Base-by-base conservation (phyloP, 1,140 invertebrate genomes). In the Globodera ellingtonae region DNA sequence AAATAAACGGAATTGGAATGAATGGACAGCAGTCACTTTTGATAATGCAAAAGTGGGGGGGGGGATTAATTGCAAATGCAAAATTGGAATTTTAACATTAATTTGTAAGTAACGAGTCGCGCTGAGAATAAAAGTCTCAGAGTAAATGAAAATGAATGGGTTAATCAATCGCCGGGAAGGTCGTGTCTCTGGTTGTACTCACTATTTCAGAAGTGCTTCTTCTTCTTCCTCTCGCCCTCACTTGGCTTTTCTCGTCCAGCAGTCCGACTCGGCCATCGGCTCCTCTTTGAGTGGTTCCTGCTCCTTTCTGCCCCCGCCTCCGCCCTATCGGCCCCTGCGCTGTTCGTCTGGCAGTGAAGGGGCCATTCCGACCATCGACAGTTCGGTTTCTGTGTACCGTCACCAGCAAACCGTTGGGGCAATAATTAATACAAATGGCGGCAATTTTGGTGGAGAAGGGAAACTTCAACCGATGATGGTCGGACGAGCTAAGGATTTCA, bases 221-320 rank as follows among this genome's bases (percentile, higher is more conserved):
- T 67, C 62, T 8, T 50, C 62, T 18, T 47, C 50, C n/a, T 77
- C 75, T 18, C 35, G 75, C 6, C 75, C 75, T 13, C 75, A 62
- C 21, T 46, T 77, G 48, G 62, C 56, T 4, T 77, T 77, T 6
- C 75, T 65, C 48, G 62, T 77, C 13, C 65, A 69, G 46, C 75
- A 77, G 18, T 62, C 50, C 50, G 75, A 77, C 65, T 77, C 75
- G 10, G 75, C 75, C 24, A 77, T 77, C 4, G 75, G 75, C 62
- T 77, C 75, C 7, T 77, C 75, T 3, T 59, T 77, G n/a, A 24
- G 69, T 48, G 75, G 75, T 13, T 77, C 75, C 21, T 77, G 75
- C 21, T 77, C 75, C 4, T 77, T 77, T 44, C 62, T 77, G 21
- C 75, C 75, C 13, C 75, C 75, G 0, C 75, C 75, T 44, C 75